Conservation (phyloP, 2,113 vertebrate species). For the Ciconia maguari region DNA sequence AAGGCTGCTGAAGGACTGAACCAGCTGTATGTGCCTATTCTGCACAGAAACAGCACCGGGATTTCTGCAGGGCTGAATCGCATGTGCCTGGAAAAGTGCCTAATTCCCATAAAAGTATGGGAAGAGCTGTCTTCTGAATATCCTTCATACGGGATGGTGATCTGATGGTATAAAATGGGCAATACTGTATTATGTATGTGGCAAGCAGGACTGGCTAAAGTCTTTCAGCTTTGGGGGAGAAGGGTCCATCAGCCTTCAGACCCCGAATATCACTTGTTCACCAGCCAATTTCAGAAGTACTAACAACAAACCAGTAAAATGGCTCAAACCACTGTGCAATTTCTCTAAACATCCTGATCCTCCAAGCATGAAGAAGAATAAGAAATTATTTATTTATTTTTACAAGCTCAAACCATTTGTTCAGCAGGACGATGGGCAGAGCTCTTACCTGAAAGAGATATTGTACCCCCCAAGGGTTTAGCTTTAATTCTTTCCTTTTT, state of each 20-base stretch:
- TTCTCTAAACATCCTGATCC: neutral
- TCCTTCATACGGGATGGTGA: accelerated
- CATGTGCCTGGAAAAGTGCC: neutral
- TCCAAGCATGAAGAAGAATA: neutral
- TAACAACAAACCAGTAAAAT: neutral
- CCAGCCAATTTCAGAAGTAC: neutral
- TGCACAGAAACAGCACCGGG: neutral
- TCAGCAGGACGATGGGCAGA: neutral
- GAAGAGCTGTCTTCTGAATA: neutral
- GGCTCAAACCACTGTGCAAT: neutral
- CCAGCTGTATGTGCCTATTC: neutral
- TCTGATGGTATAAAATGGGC: neutral
- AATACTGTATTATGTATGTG: accelerated
- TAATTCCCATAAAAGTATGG: neutral
- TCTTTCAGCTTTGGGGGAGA: neutral
- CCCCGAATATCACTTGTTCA: neutral
- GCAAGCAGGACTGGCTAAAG: neutral
- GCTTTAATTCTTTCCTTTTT: neutral
- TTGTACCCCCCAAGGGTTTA: neutral
- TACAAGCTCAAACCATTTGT: neutral
- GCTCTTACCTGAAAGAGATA: neutral
- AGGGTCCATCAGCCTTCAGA: neutral
- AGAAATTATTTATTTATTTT: neutral
- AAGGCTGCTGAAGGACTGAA: neutral
- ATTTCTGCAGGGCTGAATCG: neutral